These are phyloP conservation scores for Dendrocopos noguchii DNA, from an alignment of 2,113 vertebrate genomes.

Conservation along the genomic window DNA sequence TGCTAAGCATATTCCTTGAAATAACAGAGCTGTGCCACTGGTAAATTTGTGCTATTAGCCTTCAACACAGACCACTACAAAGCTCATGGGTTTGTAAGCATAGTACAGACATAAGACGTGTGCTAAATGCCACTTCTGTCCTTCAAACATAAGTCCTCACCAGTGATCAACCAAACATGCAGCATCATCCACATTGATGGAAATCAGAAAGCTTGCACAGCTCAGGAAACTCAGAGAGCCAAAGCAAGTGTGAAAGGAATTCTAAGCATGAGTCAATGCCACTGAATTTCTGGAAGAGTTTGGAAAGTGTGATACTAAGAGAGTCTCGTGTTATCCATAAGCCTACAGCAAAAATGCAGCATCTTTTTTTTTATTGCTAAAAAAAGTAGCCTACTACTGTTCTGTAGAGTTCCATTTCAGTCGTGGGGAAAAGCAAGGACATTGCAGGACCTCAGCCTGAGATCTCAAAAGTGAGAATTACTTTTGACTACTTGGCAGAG, in stretches of 20 bases:
- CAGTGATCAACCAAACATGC: not conserved
- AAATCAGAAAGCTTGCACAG: not conserved
- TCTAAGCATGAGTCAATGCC: not conserved
- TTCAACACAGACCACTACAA: not conserved
- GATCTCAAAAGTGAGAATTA: rapidly evolving
- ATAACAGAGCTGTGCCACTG: not conserved
- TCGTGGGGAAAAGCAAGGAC: not conserved
- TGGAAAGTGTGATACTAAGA: not conserved
- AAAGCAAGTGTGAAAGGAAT: not conserved
- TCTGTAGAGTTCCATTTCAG: not conserved
- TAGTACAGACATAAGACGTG: not conserved
- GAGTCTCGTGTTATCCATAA: not conserved
- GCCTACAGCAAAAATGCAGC: not conserved
- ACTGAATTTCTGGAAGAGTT: not conserved
- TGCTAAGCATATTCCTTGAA: not conserved
- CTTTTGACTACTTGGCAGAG: not conserved
- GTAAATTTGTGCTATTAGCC: not conserved
- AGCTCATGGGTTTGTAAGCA: not conserved
- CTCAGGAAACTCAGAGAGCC: not conserved
- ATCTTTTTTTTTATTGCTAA: not conserved
- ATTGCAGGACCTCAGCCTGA: not conserved
- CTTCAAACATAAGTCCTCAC: not conserved
- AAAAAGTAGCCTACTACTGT: not conserved
- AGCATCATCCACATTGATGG: not conserved
- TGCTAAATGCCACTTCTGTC: not conserved